A percentile compares a stretch with the other conserved stretches of the same genome.
Evolutionary conservation across 1,140 invertebrate genomes (phyloP).

Genomic region (Gryllus bimaculatus): DNA sequence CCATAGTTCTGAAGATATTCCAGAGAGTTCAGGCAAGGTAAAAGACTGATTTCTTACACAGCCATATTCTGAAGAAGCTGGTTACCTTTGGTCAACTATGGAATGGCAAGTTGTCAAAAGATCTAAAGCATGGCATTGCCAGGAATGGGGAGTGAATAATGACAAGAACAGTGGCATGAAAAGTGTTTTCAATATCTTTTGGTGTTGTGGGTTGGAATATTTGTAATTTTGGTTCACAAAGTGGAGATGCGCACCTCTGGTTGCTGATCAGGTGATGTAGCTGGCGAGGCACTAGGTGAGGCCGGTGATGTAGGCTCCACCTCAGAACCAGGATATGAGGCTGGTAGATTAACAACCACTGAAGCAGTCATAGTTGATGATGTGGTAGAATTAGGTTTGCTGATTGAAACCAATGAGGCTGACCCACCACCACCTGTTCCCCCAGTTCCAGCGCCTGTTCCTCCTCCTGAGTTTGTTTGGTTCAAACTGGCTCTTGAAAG

Average conservation of each 20-base stretch:
- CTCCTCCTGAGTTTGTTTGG: slow-evolving; percentile 21
- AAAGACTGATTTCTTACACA: neutral
- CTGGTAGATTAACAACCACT: slow-evolving; percentile 31
- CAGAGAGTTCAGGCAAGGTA: neutral
- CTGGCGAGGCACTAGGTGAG: slow-evolving; percentile 26
- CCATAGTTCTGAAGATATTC: neutral
- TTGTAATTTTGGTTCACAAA: slow-evolving; percentile 12
- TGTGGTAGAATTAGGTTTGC: slow-evolving; percentile 31
- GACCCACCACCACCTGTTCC: slow-evolving; percentile 16
- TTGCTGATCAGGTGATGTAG: slow-evolving; percentile 27
- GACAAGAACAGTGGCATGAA: neutral
- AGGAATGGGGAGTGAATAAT: neutral
- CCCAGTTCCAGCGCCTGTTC: slow-evolving; percentile 18
- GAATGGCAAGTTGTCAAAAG: neutral
- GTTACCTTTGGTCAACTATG: neutral
- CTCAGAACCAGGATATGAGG: slow-evolving; percentile 31
- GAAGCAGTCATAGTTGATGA: slow-evolving; percentile 33
- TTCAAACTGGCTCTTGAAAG: slow-evolving; percentile 28
- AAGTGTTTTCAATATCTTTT: neutral
- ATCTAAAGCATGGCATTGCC: neutral
- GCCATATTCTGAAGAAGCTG: neutral
- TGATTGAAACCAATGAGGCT: slow-evolving; percentile 26
- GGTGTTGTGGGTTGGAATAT: neutral
- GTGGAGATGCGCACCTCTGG: slow-evolving; percentile 30
- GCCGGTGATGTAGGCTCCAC: slow-evolving; percentile 28